Evolutionary conservation across 2,888 invertebrate genomes (phyloP), one percentile per base, ranked within the genome.

Genomic region (Autographa pulchrina): DNA sequence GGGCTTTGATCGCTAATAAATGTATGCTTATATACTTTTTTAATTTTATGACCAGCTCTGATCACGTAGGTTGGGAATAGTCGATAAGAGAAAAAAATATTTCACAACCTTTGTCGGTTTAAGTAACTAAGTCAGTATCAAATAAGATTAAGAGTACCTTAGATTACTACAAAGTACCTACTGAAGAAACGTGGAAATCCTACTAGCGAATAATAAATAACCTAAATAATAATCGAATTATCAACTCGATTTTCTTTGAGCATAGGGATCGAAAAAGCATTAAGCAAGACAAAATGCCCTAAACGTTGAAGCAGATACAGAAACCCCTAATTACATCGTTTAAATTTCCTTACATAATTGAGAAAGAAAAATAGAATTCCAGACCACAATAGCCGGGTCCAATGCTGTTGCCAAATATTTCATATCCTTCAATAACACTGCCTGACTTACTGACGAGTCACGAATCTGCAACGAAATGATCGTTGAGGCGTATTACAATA

Each of bases 1-100:
- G 61, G 70, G 31, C 58, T 52, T 48, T 38, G 67, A 78, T 75
- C 73, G 68, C 67, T 68, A 77, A 68, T 69, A 73, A 68, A 63
- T 65, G 70, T 68, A 48, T 56, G 54, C 25, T 25, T 56, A 38
- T 61, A 61, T 5, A 61, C 59, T 32, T 59, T 56, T 38, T 61
- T 65, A 60, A 56, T 68, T 61, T 64, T 54, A 72, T 52, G 11
- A n/a, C 8, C 41, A 54, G 18, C 41, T 70, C 18, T 62, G 18
- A 38, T 60, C 35, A 62, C 38, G 38, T 41, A 38, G 38, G 16
- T 31, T 41, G 18, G 32, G 8, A 11, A 60, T 32, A 32, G n/a
- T 48, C n/a, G 14, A 32, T 14, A 11, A 31, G n/a, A 16, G 32
- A 20, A 20, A 3, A 35, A 48, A n/a, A n/a, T 48, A 48, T 48